Evolutionary conservation across 2,797 vertebrate genomes (phyloP), one percentile per base, ranked within the genome.

Genomic region (Parauchenoglanis ngamensis): DNA sequence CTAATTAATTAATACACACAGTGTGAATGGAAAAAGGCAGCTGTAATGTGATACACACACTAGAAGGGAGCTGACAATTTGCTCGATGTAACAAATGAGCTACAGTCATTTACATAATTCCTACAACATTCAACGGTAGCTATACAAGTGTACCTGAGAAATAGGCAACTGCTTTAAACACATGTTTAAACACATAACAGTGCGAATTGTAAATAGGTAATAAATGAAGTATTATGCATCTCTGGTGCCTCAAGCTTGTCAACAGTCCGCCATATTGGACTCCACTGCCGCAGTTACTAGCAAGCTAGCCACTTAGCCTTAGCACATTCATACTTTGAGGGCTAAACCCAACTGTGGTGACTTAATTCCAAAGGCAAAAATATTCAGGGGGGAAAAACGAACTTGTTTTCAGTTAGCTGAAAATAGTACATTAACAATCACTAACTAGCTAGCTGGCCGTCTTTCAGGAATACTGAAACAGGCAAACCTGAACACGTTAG

Each of bases 201-300:
- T 57, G 52, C 10, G 7, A 25, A 49, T 0, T 75, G 1, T 25
- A 46, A 73, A 73, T 44, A 21, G 11, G 4, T 49, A 7, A n/a
- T 15, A n/a, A 75, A 40, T 1, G 5, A 40, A 72, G 35, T 72
- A 4, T 49, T 2, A 21, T n/a, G 23, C 44, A 52, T 10, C 23
- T 75, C 72, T 52, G 25, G 35, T 17, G 46, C 46, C 76, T 79
- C 28, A 21, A 35, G 15, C 31, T 59, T 35, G 57, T 46, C 57
- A 63, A 44, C 75, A 12, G 4, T 21, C 52, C 15, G n/a, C 54
- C 52, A 57, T 78, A 6, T 1, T 80, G 35, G 10, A 61, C 44
- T 44, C 21, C 35, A 81, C 35, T 81, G 57, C 61, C 80, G 61
- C 80, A 67, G 40, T 28, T 49, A 49, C n/a, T 82, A 82, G 61